phyloP scores from a whole-genome alignment of 2,797 vertebrate genomes.

The Acestrorhynchus altus region DNA sequence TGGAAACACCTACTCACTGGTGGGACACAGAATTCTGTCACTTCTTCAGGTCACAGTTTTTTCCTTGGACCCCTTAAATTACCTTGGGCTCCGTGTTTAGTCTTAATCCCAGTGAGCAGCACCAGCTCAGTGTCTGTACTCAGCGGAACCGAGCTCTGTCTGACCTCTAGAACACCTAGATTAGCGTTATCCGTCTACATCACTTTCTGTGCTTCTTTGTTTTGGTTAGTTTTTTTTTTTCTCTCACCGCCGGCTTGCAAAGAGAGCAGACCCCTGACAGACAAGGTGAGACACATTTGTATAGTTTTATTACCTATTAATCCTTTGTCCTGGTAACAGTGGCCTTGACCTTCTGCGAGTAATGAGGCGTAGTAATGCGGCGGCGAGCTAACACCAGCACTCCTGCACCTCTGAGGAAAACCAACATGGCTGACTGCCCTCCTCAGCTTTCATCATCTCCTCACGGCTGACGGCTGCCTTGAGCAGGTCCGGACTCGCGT shows the following conservation, averaged over 20 bases:
- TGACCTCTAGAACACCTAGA: slow-evolving; percentile 8
- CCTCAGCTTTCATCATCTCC: slow-evolving; percentile 41
- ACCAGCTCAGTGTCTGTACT: background rate
- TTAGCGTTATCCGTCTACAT: background rate
- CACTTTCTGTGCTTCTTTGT: background rate
- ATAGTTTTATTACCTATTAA: slow-evolving; percentile 25
- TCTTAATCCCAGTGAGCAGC: background rate
- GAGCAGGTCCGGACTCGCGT: slow-evolving; percentile 6
- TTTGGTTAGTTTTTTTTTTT: background rate
- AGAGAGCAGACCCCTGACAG: background rate
- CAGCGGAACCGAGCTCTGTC: background rate
- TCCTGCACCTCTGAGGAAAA: slow-evolving; percentile 68
- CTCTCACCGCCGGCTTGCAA: background rate
- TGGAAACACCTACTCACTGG: no score
- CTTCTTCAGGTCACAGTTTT: no score
- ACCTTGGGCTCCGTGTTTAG: background rate
- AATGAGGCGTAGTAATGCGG: slow-evolving; percentile 73
- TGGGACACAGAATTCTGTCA: no score
- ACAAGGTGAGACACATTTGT: slow-evolving; percentile 25
- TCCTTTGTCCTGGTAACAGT: background rate
- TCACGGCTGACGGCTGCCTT: slow-evolving; percentile 22
- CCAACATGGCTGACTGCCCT: slow-evolving; percentile 59
- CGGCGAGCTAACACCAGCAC: slow-evolving; percentile 49
- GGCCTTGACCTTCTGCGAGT: slow-evolving; percentile 71
- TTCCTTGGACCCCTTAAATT: no score